A percentile compares a stretch with the other conserved stretches of the same genome.
These are phyloP conservation scores for Eclectus roratus DNA, from an alignment of 2,113 vertebrate genomes.

Conservation along the genomic window DNA sequence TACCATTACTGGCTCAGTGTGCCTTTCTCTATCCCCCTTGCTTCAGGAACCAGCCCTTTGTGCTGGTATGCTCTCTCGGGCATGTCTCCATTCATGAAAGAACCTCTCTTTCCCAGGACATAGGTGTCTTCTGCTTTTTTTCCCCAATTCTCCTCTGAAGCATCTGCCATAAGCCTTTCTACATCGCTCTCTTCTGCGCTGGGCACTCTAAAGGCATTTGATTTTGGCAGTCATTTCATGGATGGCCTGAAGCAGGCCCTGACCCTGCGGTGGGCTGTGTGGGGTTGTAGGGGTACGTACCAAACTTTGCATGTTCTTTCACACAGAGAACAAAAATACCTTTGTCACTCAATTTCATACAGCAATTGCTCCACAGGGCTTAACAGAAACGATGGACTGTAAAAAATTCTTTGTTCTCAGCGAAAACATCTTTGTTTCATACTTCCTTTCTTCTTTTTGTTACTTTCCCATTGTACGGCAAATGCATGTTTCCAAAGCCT, in stretches of 20 bases:
- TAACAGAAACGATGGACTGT: background rate
- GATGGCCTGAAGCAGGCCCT: background rate
- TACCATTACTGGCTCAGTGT: background rate
- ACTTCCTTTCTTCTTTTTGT: background rate
- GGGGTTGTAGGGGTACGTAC: accelerated
- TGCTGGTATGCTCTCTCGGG: too few relatives aligned
- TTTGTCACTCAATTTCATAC: background rate
- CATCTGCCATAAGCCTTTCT: background rate
- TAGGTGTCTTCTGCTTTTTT: background rate
- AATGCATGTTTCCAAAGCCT: background rate
- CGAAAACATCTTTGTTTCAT: background rate
- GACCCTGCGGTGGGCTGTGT: background rate
- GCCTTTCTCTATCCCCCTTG: background rate
- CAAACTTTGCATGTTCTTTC: background rate
- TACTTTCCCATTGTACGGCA: background rate
- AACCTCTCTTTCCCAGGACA: background rate
- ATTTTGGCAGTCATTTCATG: too few relatives aligned
- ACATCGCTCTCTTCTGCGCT: accelerated
- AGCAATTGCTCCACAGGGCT: background rate
- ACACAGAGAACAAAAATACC: background rate
- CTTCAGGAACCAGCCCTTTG: background rate
- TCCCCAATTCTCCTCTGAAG: background rate
- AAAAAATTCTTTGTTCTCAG: background rate
- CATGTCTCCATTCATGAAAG: background rate
- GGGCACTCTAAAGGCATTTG: background rate